A percentile compares a stretch with the other conserved stretches of the same genome.
Evolutionary conservation across 2,113 vertebrate genomes (phyloP).

Genomic region (Carettochelys insculpta): DNA sequence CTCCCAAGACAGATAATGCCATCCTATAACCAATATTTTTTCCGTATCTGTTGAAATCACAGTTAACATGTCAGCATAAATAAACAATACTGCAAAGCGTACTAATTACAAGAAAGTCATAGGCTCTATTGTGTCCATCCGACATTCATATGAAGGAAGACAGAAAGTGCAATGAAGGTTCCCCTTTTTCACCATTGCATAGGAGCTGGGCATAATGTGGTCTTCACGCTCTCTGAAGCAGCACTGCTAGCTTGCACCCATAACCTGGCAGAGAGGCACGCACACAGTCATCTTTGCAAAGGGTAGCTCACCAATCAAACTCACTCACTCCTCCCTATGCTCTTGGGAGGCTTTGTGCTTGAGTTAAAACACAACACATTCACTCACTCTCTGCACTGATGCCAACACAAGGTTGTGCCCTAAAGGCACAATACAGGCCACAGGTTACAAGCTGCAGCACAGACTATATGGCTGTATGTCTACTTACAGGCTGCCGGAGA

Average conservation of each 20-base stretch:
- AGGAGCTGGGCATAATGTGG: not conserved
- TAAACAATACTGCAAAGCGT: not conserved
- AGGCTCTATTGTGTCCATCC: not conserved
- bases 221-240: not conserved
- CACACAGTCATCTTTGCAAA: not conserved
- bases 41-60: not conserved
- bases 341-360: not conserved
- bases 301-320: not conserved
- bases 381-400: not conserved
- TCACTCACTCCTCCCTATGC: not conserved
- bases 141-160: not conserved
- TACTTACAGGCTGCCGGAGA: not conserved
- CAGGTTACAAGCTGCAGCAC: not conserved
- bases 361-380: not conserved
- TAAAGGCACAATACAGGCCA: not conserved
- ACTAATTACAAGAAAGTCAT: not conserved
- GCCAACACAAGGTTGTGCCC: not conserved
- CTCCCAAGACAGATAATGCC: not conserved
- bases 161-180: not conserved
- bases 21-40: not conserved
- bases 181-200: not conserved
- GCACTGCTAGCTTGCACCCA: not conserved
- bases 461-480: not conserved
- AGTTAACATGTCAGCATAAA: not conserved
- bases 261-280: not conserved